Conservation (phyloP, 2,888 invertebrate species). For the Prenolepis imparis region DNA sequence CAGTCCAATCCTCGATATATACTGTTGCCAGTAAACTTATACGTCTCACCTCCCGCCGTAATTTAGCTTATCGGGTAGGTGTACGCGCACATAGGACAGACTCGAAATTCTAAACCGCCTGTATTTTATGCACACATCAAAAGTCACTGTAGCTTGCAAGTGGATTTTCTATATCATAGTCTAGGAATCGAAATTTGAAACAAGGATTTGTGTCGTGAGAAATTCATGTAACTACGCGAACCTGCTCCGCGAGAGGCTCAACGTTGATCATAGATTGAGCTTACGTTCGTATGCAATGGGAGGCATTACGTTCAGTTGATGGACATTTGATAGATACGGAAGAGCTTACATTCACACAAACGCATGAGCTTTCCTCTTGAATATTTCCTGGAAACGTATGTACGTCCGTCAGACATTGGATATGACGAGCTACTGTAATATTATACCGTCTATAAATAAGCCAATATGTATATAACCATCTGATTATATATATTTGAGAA, state of each 20-base stretch:
- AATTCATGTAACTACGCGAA: slow-evolving; percentile 37
- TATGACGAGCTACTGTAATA: slow-evolving; percentile 39
- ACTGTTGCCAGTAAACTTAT: slow-evolving; percentile 51
- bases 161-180: slow-evolving; percentile 45
- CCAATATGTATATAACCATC: neutral
- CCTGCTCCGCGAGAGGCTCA: slow-evolving; percentile 31
- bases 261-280: slow-evolving; percentile 62
- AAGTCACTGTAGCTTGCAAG: slow-evolving; percentile 39
- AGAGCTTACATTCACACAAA: slow-evolving; percentile 64
- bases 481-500: slow-evolving; percentile 12
- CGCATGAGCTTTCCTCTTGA: slow-evolving; percentile 51
- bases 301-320: slow-evolving; percentile 68
- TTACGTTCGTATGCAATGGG: slow-evolving; percentile 60
- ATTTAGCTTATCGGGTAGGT: slow-evolving; percentile 56
- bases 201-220: slow-evolving; percentile 43
- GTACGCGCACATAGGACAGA: neutral
- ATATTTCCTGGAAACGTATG: slow-evolving; percentile 49
- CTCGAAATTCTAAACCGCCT: slow-evolving; percentile 50
- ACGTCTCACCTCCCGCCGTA: slow-evolving; percentile 37
- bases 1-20: slow-evolving; percentile 45
- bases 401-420: slow-evolving; percentile 48
- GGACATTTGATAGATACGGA: slow-evolving; percentile 70
- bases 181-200: slow-evolving; percentile 30
- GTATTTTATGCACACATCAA: slow-evolving; percentile 41
- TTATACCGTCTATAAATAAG: slow-evolving; percentile 33